These are phyloP conservation scores for Deilephila porcellus DNA, from an alignment of 2,888 invertebrate genomes.

Conservation along the genomic window DNA sequence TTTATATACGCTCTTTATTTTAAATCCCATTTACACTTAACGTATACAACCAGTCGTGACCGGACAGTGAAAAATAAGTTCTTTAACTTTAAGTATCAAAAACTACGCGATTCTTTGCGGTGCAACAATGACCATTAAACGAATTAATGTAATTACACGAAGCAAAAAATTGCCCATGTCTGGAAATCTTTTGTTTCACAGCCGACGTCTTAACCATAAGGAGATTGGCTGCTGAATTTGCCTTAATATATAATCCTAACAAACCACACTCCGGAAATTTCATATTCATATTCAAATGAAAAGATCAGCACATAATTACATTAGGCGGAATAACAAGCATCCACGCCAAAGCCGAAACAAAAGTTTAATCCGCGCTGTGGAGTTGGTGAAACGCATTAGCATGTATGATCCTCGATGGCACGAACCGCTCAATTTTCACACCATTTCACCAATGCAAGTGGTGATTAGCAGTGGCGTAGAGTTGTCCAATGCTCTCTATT, in stretches of 20 bases:
- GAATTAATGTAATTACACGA: too few species aligned
- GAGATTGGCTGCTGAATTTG: too few species aligned
- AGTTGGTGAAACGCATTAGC: conserved; percentile 36
- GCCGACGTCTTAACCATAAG: too few species aligned
- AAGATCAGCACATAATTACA: neutral
- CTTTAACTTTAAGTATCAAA: too few species aligned
- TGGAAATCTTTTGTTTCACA: too few species aligned
- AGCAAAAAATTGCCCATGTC: too few species aligned
- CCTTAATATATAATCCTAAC: neutral
- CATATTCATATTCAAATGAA: neutral
- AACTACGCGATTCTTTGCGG: too few species aligned
- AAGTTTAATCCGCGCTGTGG: conserved; percentile 15
- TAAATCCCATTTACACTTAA: too few species aligned
- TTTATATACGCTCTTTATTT: too few species aligned
- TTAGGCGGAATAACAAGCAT: conserved; percentile 3
- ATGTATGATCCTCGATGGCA: conserved; percentile 34
- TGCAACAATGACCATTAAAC: too few species aligned
- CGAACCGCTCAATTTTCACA: conserved; percentile 57
- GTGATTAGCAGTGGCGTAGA: conserved; percentile 62
- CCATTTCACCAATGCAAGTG: conserved; percentile 65
- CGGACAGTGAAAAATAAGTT: too few species aligned
- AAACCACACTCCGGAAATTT: neutral
- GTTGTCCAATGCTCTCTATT: conserved; percentile 64
- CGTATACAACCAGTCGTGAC: too few species aligned
- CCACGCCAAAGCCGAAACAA: conserved; percentile 3